These are phyloP conservation scores for Caenorhabditis uteleia DNA, from an alignment of 2,888 invertebrate genomes.

Conservation along the genomic window DNA sequence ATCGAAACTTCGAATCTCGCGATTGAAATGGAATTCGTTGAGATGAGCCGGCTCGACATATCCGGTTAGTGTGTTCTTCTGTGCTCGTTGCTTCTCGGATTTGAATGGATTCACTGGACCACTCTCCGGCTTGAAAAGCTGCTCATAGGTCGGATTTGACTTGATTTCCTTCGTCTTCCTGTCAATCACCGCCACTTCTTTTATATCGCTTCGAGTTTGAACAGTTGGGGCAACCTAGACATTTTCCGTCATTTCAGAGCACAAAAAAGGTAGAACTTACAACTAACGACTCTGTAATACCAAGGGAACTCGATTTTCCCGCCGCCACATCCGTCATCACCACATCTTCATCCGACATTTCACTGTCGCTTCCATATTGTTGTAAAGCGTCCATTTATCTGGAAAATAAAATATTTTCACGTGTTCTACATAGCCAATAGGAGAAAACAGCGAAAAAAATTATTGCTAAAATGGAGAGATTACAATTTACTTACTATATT, in stretches of 20 bases:
- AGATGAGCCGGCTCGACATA: slow-evolving; percentile 93
- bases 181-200: slow-evolving; percentile 74
- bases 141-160: slow-evolving; percentile 92
- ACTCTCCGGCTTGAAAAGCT: slow-evolving; percentile 84
- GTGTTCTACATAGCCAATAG: too few relatives aligned
- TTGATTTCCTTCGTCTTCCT: slow-evolving; percentile 82
- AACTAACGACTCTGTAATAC: slow-evolving; percentile 2
- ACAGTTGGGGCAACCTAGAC: slow-evolving; percentile 52
- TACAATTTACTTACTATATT: too few relatives aligned
- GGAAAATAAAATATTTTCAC: too few relatives aligned
- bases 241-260: background rate
- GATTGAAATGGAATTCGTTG: slow-evolving; percentile 79
- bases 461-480: background rate
- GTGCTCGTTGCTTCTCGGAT: slow-evolving; percentile 85
- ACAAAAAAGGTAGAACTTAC: slow-evolving; percentile 1
- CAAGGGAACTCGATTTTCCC: slow-evolving; percentile 6
- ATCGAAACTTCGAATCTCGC: slow-evolving; percentile 65
- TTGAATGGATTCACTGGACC: slow-evolving; percentile 93
- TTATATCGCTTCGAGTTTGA: slow-evolving; percentile 34
- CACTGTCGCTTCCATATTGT: slow-evolving; percentile 39
- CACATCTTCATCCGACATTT: slow-evolving; percentile 31
- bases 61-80: slow-evolving; percentile 89
- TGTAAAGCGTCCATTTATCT: slow-evolving; percentile 42
- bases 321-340: slow-evolving; percentile 5
- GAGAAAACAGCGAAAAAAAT: slow-evolving; percentile 2